Percentiles rank a stretch among this genome's conserved stretches.
Conservation (phyloP, 92 coral and sea anemone species). For the Anthopleura xanthogrammica region DNA sequence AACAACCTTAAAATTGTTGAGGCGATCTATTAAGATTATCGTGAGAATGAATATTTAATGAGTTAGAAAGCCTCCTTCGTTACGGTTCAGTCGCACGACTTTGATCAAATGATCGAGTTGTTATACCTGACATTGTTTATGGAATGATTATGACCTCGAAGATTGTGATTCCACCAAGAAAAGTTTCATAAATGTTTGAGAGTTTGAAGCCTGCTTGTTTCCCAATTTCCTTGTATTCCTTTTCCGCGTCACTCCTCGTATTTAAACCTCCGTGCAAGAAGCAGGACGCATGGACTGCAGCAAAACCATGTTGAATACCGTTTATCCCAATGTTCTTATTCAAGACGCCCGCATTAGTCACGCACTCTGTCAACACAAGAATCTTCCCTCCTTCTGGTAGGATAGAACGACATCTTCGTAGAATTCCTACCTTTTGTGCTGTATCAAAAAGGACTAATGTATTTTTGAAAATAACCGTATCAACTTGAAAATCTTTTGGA, state of each 20-base stretch:
- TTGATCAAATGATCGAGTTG: no score
- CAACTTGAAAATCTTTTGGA: slow-evolving; percentile 4
- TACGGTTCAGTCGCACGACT: no score
- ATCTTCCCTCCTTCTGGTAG: neutral
- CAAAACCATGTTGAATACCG: neutral
- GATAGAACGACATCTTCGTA: neutral
- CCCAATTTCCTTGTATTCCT: neutral
- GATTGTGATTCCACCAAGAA: neutral
- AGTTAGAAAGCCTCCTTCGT: no score
- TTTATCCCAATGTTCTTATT: neutral
- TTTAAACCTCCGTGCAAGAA: neutral
- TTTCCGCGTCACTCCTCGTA: neutral
- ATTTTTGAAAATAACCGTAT: slow-evolving; percentile 4
- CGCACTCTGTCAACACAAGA: neutral
- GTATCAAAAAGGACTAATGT: neutral
- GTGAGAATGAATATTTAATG: no score
- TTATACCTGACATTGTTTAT: neutral
- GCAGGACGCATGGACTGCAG: neutral
- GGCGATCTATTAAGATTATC: neutral
- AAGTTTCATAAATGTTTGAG: neutral
- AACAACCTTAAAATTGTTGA: neutral
- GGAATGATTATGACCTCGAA: neutral
- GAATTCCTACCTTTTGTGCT: neutral
- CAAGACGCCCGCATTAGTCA: neutral
- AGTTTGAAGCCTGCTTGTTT: neutral